Conservation (phyloP, 2,888 invertebrate genomes). For the Itoplectis maculator region DNA sequence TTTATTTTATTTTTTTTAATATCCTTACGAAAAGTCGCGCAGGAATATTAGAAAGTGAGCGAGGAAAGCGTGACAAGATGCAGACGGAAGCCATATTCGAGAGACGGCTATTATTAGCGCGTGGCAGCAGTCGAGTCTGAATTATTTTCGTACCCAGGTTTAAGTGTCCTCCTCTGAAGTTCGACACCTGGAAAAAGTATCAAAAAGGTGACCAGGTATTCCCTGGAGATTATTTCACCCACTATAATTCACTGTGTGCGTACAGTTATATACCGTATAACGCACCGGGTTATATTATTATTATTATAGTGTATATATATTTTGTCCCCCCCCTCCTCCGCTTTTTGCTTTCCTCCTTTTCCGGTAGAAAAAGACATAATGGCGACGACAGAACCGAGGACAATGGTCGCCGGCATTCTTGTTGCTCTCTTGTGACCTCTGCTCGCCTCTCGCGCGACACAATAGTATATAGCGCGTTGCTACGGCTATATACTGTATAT, state of each 20-base stretch:
- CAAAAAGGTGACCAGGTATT: conserved; percentile 39
- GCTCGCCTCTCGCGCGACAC: conserved; percentile 28
- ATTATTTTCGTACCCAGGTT: conserved; percentile 36
- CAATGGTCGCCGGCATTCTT: conserved; percentile 63
- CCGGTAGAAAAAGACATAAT: conserved; percentile 58
- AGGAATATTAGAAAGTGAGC: neutral
- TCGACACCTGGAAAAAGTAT: conserved; percentile 57
- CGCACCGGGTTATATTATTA: neutral
- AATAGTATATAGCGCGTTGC: neutral
- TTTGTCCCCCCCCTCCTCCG: neutral
- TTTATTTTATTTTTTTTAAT: too few relatives aligned
- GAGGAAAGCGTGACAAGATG: conserved; percentile 27
- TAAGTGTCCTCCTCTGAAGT: neutral
- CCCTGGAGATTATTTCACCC: conserved; percentile 13
- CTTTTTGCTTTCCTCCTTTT: conserved; percentile 26
- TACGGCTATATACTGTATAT: neutral
- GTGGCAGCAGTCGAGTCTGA: conserved; percentile 27
- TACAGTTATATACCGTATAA: conserved; percentile 3
- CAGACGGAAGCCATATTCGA: conserved; percentile 2
- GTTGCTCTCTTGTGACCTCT: conserved; percentile 52
- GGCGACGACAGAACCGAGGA: conserved; percentile 38
- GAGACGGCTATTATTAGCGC: conserved; percentile 28
- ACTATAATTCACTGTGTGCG: conserved; percentile 3
- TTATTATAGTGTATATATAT: conserved; percentile 4
- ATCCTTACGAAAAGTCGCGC: too few relatives aligned